Evolutionary conservation across 2,113 vertebrate species (phyloP).

Genomic region (Cinclus cinclus): DNA sequence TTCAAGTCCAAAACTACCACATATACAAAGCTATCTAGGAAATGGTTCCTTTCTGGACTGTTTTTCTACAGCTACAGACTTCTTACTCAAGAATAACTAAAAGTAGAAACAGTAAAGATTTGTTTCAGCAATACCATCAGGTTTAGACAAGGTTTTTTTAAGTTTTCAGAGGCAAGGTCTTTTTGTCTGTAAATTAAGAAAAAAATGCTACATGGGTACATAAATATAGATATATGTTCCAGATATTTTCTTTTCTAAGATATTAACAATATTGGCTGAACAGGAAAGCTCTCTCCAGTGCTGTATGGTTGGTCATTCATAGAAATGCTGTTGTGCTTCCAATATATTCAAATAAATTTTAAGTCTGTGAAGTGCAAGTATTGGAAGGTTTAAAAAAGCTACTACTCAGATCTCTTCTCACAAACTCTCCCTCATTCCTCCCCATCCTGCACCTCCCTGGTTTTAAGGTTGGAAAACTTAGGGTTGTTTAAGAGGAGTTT

Average conservation of each 20-base stretch:
- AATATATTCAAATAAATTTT: not conserved
- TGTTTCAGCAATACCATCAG: not conserved
- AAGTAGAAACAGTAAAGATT: not conserved
- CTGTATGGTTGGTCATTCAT: fast-evolving
- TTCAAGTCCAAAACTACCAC: not conserved
- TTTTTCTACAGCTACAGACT: not conserved
- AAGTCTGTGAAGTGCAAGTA: not conserved
- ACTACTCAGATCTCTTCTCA: not conserved
- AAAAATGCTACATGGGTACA: not conserved
- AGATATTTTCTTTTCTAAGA: not conserved
- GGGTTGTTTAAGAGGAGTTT: not conserved
- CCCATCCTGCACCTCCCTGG: not conserved
- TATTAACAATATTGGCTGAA: not conserved
- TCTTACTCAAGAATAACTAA: not conserved
- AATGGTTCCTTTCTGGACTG: not conserved
- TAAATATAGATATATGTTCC: not conserved
- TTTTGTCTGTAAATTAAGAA: not conserved
- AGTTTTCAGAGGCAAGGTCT: not conserved
- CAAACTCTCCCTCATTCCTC: not conserved
- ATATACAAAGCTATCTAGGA: not conserved
- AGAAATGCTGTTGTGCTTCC: not conserved
- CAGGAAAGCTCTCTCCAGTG: not conserved
- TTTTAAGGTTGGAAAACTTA: not conserved
- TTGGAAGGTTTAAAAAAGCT: not conserved
- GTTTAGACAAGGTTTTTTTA: not conserved